Evolutionary conservation across 2,113 vertebrate species (phyloP).

Genomic region (Leucosticte australis): DNA sequence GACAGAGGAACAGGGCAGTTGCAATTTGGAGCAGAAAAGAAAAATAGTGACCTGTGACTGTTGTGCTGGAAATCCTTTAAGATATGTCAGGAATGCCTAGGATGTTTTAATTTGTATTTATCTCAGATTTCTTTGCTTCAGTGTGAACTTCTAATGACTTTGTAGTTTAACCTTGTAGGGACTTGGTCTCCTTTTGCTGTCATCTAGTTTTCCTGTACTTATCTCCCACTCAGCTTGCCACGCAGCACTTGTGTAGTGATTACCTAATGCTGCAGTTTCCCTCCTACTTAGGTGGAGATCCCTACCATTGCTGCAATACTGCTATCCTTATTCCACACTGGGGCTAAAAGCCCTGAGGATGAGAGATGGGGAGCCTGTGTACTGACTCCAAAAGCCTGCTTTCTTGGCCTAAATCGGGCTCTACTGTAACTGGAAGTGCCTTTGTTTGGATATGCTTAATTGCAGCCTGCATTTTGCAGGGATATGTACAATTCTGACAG

Average conservation of each 20-base stretch:
- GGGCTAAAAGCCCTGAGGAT: background rate
- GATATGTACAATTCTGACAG: background rate
- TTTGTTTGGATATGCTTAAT: background rate
- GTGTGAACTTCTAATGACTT: background rate
- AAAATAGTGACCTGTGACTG: background rate
- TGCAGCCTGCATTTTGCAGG: background rate
- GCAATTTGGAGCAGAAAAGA: background rate
- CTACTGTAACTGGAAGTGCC: background rate
- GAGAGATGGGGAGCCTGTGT: background rate
- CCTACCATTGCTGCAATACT: background rate
- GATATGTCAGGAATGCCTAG: background rate
- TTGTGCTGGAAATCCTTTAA: background rate
- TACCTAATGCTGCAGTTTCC: constrained; percentile 10
- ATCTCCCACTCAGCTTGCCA: background rate
- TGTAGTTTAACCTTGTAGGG: background rate
- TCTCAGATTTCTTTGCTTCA: background rate
- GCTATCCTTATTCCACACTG: background rate
- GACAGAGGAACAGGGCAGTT: background rate
- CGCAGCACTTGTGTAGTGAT: background rate
- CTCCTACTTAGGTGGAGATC: background rate
- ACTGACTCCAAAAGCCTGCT: background rate
- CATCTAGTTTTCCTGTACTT: background rate
- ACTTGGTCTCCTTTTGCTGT: background rate
- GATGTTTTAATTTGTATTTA: background rate
- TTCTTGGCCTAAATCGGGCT: background rate